phyloP scores from a whole-genome alignment of 2,113 vertebrate genomes.

The Paramisgurnus dabryanus region DNA sequence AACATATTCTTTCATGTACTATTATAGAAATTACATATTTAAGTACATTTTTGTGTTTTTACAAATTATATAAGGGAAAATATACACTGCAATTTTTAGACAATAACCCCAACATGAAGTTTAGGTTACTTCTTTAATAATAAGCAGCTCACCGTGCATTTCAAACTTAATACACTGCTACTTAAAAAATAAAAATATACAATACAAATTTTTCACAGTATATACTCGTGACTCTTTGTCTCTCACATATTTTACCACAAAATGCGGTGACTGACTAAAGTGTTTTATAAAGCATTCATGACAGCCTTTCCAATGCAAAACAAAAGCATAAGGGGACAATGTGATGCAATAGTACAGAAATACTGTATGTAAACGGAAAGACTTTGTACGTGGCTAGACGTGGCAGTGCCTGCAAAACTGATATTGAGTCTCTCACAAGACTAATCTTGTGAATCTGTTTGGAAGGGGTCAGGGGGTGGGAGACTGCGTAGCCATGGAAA shows the following conservation, averaged over 20 bases:
- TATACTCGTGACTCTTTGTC: no score
- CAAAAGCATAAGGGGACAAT: no score
- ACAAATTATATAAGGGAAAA: neutral
- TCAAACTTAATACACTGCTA: neutral
- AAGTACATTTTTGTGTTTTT: neutral
- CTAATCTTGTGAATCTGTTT: constrained; percentile 72
- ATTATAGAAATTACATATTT: neutral
- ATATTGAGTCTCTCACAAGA: constrained; percentile 66
- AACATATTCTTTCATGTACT: neutral
- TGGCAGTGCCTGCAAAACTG: constrained; percentile 69
- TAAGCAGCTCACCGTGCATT: no score
- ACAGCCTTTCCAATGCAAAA: no score
- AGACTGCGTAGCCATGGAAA: constrained; percentile 70
- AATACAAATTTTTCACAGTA: no score
- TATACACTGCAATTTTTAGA: neutral
- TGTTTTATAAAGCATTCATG: no score
- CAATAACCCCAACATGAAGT: neutral
- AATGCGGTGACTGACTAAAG: no score
- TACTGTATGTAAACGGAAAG: neutral
- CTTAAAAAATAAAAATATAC: neutral
- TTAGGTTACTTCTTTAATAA: no score
- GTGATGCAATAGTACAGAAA: no score
- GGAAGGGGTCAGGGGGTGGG: constrained; percentile 68
- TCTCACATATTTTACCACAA: no score
- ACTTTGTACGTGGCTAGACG: constrained; percentile 68